These are phyloP conservation scores for Cnemophilus loriae DNA, from an alignment of 2,113 vertebrate genomes.

Conservation along the genomic window DNA sequence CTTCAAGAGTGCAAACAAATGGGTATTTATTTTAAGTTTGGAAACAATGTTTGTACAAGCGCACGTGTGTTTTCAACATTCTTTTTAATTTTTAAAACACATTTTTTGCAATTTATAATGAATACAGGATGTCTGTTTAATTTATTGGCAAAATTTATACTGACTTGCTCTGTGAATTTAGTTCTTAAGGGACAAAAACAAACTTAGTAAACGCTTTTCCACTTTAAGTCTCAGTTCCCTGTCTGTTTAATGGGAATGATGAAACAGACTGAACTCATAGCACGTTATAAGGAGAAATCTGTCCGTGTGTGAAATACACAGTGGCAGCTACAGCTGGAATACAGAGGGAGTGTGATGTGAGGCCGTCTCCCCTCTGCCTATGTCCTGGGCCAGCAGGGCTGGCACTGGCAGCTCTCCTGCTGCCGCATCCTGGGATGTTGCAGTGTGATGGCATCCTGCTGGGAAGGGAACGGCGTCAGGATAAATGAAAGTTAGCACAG, in stretches of 20 bases:
- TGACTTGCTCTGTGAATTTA: neutral
- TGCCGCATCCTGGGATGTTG: accelerated
- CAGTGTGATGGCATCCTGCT: neutral
- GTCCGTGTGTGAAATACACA: accelerated
- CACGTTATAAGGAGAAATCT: neutral
- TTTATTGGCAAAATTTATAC: neutral
- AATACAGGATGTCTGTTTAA: neutral
- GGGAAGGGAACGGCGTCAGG: neutral
- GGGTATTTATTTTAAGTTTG: constrained; percentile 27
- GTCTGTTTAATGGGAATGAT: neutral
- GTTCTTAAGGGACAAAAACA: neutral
- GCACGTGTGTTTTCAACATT: neutral
- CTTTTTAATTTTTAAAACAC: neutral
- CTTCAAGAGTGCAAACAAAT: constrained; percentile 20
- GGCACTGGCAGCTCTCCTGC: neutral
- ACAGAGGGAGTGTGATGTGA: neutral
- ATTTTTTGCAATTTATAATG: neutral
- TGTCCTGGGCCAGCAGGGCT: neutral
- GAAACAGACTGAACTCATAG: neutral
- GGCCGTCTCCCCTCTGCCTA: accelerated
- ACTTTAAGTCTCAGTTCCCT: neutral
- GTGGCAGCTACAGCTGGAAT: neutral
- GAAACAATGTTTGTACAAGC: constrained; percentile 26
- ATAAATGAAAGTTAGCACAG: neutral
- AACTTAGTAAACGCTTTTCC: neutral